These are phyloP conservation scores for Cerceris ruficornis DNA, from an alignment of 2,888 invertebrate species.

Conservation along the genomic window DNA sequence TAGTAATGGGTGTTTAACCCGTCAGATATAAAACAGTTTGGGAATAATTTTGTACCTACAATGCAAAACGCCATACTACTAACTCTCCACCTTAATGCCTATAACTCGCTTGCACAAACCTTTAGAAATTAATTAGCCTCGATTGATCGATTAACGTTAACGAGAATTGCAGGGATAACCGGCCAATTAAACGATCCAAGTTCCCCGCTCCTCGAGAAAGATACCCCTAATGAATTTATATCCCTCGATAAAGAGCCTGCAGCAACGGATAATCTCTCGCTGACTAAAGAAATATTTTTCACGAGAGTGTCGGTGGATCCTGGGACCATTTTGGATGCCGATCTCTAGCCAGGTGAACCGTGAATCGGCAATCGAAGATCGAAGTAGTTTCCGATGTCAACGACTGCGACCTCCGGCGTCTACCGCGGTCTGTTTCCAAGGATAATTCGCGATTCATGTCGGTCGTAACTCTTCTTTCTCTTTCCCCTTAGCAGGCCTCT, in stretches of 20 bases:
- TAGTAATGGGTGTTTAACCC: too few species aligned
- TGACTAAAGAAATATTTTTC: conserved; percentile 13
- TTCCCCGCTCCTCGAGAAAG: too few species aligned
- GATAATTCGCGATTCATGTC: conserved; percentile 80
- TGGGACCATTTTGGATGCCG: conserved; percentile 47
- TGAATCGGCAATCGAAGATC: conserved; percentile 69
- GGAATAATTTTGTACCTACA: too few species aligned
- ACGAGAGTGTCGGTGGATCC: conserved; percentile 21
- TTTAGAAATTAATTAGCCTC: too few species aligned
- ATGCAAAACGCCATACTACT: too few species aligned
- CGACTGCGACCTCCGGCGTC: conserved; percentile 71
- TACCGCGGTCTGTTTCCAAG: conserved; percentile 70
- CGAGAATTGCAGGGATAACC: too few species aligned
- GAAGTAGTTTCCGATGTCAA: conserved; percentile 80
- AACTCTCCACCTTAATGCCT: too few species aligned
- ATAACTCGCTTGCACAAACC: too few species aligned
- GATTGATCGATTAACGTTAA: too few species aligned
- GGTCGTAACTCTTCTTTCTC: conserved; percentile 76
- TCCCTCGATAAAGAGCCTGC: neutral
- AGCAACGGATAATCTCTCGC: conserved; percentile 4
- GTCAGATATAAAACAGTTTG: too few species aligned
- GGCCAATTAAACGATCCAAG: too few species aligned
- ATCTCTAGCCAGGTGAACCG: conserved; percentile 55
- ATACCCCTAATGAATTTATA: neutral
- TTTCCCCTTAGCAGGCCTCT: conserved; percentile 64